A percentile compares a stretch with the other conserved stretches of the same genome.
Conservation (phyloP, 92 coral and sea anemone species). For the Bergia puertoricense region DNA sequence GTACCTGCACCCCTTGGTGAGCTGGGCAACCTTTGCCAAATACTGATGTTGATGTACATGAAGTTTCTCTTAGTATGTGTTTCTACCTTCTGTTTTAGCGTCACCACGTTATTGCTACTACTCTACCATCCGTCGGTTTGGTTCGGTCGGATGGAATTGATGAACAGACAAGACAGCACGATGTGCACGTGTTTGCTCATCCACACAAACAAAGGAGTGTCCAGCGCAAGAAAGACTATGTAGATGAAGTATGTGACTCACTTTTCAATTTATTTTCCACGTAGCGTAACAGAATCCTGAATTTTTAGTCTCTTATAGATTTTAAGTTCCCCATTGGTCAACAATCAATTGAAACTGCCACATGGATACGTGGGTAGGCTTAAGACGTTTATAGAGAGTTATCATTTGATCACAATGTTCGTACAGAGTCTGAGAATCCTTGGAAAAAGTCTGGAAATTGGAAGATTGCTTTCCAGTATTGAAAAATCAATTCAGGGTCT, state of each 20-base stretch:
- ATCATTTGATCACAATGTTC: too few relatives aligned
- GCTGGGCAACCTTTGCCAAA: neutral
- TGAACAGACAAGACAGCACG: constrained; percentile 37
- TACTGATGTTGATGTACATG: neutral
- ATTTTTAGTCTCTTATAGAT: neutral
- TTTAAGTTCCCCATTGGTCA: too few relatives aligned
- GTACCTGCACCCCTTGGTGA: too few relatives aligned
- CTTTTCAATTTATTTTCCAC: neutral
- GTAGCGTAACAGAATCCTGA: neutral
- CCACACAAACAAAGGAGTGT: constrained; percentile 43
- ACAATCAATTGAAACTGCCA: too few relatives aligned
- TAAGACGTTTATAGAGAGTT: too few relatives aligned
- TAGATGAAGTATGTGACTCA: constrained; percentile 29
- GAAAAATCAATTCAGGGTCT: too few relatives aligned
- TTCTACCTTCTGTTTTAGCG: constrained; percentile 37
- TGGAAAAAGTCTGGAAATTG: too few relatives aligned
- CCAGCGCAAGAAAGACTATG: neutral
- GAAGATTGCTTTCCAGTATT: too few relatives aligned
- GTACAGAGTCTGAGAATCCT: too few relatives aligned
- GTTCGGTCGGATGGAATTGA: constrained; percentile 43
- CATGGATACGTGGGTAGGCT: too few relatives aligned
- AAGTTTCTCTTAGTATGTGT: too few relatives aligned
- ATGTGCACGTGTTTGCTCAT: constrained; percentile 83
- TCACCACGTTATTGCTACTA: constrained; percentile 73
- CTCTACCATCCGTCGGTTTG: constrained; percentile 71